These are phyloP conservation scores for Falco novaeseelandiae DNA, from an alignment of 2,797 vertebrate species.

Conservation along the genomic window DNA sequence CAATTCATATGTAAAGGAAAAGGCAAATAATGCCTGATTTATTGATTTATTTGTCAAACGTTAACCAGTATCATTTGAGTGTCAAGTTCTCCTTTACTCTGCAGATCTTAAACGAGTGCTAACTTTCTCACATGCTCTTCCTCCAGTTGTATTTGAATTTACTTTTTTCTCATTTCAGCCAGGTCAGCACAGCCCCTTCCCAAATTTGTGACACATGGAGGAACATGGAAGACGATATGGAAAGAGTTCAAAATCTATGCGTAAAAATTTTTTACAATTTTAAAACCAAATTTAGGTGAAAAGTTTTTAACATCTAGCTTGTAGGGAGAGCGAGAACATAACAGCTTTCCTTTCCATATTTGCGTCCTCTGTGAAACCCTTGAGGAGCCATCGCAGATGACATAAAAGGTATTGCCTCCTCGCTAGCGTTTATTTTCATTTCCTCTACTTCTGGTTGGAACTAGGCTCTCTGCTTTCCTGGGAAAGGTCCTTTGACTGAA, in stretches of 20 bases:
- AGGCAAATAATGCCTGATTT: background rate
- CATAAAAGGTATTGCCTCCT: background rate
- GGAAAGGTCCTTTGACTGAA: background rate
- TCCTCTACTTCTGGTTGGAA: background rate
- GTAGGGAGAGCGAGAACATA: background rate
- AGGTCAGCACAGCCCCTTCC: background rate
- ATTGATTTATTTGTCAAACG: background rate
- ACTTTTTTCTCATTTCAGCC: background rate
- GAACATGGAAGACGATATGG: rapidly evolving
- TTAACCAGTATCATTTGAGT: background rate
- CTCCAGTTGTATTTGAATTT: background rate
- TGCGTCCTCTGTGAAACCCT: background rate
- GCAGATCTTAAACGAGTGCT: background rate
- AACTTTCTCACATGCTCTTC: background rate
- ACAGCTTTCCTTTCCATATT: background rate
- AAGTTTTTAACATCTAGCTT: background rate
- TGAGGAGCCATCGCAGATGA: background rate
- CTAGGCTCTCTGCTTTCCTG: background rate
- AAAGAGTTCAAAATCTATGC: background rate
- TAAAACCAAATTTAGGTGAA: background rate
- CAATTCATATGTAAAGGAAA: background rate
- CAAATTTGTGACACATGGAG: background rate
- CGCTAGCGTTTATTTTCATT: background rate
- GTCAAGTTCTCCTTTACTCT: background rate
- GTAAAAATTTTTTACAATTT: background rate